These are phyloP conservation scores for Lithosia quadra DNA, from an alignment of 2,888 invertebrate species.

Conservation along the genomic window DNA sequence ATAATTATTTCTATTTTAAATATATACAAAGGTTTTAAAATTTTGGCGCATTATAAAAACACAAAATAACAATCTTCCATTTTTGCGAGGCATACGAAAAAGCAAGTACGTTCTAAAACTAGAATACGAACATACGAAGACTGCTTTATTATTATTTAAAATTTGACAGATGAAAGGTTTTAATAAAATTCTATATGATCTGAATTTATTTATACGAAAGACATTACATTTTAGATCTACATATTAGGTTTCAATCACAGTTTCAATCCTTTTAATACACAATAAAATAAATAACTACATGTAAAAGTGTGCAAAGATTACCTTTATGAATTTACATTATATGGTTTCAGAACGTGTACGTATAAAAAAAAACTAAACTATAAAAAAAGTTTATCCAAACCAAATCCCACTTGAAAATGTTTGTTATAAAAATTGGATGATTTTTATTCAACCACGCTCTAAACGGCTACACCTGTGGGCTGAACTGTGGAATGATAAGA, in stretches of 20 bases:
- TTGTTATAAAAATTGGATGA: too few species aligned
- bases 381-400: too few species aligned
- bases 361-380: too few species aligned
- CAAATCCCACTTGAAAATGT: too few species aligned
- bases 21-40: constrained; percentile 21
- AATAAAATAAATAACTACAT: not conserved
- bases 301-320: not conserved
- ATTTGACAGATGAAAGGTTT: too few species aligned
- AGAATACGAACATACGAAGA: not conserved
- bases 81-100: constrained; percentile 45
- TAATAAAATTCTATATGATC: too few species aligned
- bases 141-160: not conserved
- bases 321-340: not conserved
- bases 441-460: too few species aligned
- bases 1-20: constrained; percentile 12
- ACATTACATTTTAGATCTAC: too few species aligned
- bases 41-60: constrained; percentile 27
- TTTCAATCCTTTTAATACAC: not conserved
- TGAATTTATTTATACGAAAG: too few species aligned
- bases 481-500: too few species aligned
- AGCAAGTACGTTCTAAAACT: constrained; percentile 38
- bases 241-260: not conserved
- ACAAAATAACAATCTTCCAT: constrained; percentile 42
- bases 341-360: not conserved
- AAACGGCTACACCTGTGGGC: too few species aligned